Evolutionary conservation across 2,113 vertebrate genomes (phyloP), one percentile per base, ranked within the genome.

Genomic region (Emydocephalus ijimae): DNA sequence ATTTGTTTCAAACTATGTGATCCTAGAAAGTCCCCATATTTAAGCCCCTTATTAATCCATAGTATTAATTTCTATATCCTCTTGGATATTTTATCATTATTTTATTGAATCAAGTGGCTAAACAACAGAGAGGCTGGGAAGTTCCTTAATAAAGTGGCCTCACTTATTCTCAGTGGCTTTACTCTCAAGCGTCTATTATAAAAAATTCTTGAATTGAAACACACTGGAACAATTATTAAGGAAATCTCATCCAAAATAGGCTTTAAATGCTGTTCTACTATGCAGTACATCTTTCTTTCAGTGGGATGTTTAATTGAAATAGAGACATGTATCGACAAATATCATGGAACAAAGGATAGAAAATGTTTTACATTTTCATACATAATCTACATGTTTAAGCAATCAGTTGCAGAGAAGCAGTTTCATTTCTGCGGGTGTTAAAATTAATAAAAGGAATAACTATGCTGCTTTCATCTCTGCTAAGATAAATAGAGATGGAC

Each of bases 61-160:
- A 94, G 92, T 90, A 91, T 29, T 74, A 92, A 93, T 95, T 93
- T 87, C 91, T 96, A 91, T 93, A 55, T 29, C 15, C 64, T 24
- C 11, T 26, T 55, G 74, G 21, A 52, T 81, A 85, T 92, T 91
- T 95, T 94, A 48, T 26, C 93, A 93, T 48, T 87, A 93, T 92
- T 89, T 95, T 88, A 57, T 56, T 85, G 74, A 43, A 48, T 91
- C 24, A 26, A 45, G 11, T 94, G 69, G 56, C 92, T 92, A 95
- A 95, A 95, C 92, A 92, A 94, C 89, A 87, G 94, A 91, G 90
- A 94, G 92, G 95, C 94, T 92, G 94, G 96, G 93, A 93, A 91
- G 92, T 86, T 94, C 45, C 69, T 50, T 89, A 93, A 91, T 87
- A 92, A 88, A 94, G 34, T 88, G 92, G 92, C 93, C 69, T 90